phyloP scores from a whole-genome alignment of 2,888 invertebrate species.

The Lochmaea capreae region DNA sequence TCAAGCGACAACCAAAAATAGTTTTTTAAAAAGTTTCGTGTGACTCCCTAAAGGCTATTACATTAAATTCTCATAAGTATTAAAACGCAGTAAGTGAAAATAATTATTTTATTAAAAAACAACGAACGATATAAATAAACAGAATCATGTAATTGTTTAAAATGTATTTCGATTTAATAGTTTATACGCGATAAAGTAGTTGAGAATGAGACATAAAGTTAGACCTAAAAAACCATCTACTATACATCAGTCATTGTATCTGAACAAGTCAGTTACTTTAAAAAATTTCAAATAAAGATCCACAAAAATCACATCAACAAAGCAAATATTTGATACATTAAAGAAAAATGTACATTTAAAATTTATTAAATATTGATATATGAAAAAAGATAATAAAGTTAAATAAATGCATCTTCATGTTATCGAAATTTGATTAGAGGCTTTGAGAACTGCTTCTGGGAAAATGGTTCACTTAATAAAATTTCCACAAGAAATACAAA shows the following conservation, averaged over 20 bases:
- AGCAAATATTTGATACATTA: neutral
- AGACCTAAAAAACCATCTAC: constrained; percentile 30
- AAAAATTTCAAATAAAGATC: constrained; percentile 11
- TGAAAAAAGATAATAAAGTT: neutral
- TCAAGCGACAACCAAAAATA: too few relatives aligned
- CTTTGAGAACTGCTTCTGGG: neutral
- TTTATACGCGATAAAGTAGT: constrained; percentile 30
- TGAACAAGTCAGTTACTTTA: constrained; percentile 27
- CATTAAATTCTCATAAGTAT: neutral
- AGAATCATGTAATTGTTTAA: constrained; percentile 21
- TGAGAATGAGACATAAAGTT: constrained; percentile 37
- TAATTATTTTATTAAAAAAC: constrained; percentile 17
- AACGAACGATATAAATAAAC: constrained; percentile 33
- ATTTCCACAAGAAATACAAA: too few relatives aligned
- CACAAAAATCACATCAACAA: constrained; percentile 16
- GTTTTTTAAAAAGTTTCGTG: too few relatives aligned
- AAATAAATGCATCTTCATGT: neutral
- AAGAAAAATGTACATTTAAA: neutral
- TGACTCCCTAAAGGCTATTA: neutral
- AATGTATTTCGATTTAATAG: neutral
- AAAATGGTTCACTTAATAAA: too few relatives aligned
- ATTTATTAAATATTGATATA: neutral
- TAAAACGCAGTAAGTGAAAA: constrained; percentile 8
- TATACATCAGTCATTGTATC: constrained; percentile 37
- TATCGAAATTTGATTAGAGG: neutral